Evolutionary conservation across 2,888 invertebrate species (phyloP), one percentile per base, ranked within the genome.

Genomic region (Pogonocherus hispidulus): DNA sequence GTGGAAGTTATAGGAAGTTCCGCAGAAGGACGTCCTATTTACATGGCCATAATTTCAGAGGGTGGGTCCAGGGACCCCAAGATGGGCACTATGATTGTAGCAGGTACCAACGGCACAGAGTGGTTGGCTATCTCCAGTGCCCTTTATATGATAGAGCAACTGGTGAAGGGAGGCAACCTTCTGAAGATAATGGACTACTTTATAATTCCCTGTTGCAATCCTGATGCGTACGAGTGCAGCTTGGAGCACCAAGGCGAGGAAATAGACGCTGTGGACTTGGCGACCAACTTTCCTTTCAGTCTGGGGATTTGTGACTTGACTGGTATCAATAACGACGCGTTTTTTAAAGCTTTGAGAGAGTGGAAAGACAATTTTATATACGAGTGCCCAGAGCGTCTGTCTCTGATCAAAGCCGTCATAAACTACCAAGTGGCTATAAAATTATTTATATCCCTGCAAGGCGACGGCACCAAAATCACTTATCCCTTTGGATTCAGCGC

Each of bases 161-260:
- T 79, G 8, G 66, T 72, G 4, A 77, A 76, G 65, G 76, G 78
- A 51, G 54, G 35, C 18, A 69, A 69, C 32, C 47, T 54, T 5
- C 22, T 66, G 5, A 72, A 73, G 32, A 60, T 78, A 11, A 76
- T 75, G 70, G 77, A 79, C 41, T 80, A 74, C 27, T 68, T 70
- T 16, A 78, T 80, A n/a, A 64, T 78, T n/a, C 80, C 80, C 1
- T 79, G 79, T 51, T 67, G 72, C 16, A 80, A 80, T 63, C 80
- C 80, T 1, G 80, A 80, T 54, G 78, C 74, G 0, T 80, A 80
- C 44, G 75, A 78, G 11, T 65, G 55, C 49, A 66, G 19, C n/a
- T 22, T 72, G 6, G 56, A 55, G 14, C 59, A 59, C 3, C 51
- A 56, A 44, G 9, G 20, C 3, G 63, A 22, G 37, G 2, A 41